Evolutionary conservation across 2,888 invertebrate species (phyloP), one percentile per base, ranked within the genome.

Genomic region (Oscheius sp.): DNA sequence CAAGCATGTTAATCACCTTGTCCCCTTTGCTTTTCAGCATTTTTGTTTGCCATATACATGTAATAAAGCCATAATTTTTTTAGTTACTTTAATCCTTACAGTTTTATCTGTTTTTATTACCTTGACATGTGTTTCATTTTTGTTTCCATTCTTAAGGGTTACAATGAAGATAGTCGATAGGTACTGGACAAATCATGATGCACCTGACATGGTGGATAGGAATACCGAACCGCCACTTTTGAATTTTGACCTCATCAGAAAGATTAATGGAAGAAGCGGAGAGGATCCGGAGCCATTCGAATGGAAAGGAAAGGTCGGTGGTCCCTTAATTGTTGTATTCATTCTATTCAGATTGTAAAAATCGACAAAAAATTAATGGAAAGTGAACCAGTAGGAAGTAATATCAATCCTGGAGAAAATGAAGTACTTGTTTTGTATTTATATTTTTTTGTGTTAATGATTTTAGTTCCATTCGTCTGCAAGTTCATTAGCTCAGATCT

Each of bases 111-210:
- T n/a, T n/a, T n/a, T n/a, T n/a, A n/a, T n/a, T n/a, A n/a, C n/a
- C n/a, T n/a, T n/a, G n/a, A n/a, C n/a, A n/a, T n/a, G n/a, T n/a
- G n/a, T n/a, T n/a, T n/a, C n/a, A n/a, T n/a, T n/a, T n/a, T n/a
- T n/a, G n/a, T n/a, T n/a, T n/a, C n/a, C n/a, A n/a, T n/a, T n/a
- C n/a, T n/a, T n/a, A n/a, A n/a, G n/a, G n/a, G n/a, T n/a, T n/a
- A n/a, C n/a, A n/a, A 57, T 57, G 57, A 24, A 38, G 1, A 57
- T 57, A 38, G 1, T 59, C 6, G 59, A 59, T 26, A 41, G 41
- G 14, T 59, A 59, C 26, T 50, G 50, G 41, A 64, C 64, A 26
- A 64, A 64, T n/a, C 56, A 49, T 26, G 50, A 64, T 14, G 24
- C 17, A 20, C 63, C 63, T 4, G 33, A 47, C 12, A 62, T 17